phyloP scores from a whole-genome alignment of 2,888 invertebrate genomes.

The Synergus japonicus region DNA sequence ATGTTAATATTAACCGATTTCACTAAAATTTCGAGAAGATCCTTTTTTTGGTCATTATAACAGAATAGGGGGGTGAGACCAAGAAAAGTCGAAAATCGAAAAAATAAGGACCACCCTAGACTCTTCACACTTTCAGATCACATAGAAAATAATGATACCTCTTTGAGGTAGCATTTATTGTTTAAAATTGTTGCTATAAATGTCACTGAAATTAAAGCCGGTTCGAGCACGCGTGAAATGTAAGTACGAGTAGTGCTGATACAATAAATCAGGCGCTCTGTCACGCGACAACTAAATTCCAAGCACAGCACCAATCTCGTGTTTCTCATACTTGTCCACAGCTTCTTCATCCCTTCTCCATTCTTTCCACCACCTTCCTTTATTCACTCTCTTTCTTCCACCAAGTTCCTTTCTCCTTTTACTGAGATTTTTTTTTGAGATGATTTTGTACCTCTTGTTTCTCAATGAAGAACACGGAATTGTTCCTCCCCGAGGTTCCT shows the following conservation, averaged over 20 bases:
- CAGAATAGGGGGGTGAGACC: too few species aligned
- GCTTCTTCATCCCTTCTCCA: slow-evolving; percentile 38
- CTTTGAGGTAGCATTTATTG: slow-evolving; percentile 4
- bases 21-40: too few species aligned
- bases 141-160: not conserved
- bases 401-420: slow-evolving; percentile 19
- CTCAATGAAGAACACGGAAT: not conserved
- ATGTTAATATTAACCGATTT: too few species aligned
- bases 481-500: not conserved
- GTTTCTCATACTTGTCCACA: slow-evolving; percentile 31
- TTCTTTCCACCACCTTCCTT: slow-evolving; percentile 22
- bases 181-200: slow-evolving; percentile 13
- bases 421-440: slow-evolving; percentile 10
- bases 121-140: not conserved
- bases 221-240: not conserved
- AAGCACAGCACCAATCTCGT: slow-evolving; percentile 25
- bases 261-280: slow-evolving; percentile 27
- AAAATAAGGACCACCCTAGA: too few species aligned
- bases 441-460: not conserved
- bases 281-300: slow-evolving; percentile 38
- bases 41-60: too few species aligned
- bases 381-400: slow-evolving; percentile 14
- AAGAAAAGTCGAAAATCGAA: too few species aligned
- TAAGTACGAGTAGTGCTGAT: not conserved
- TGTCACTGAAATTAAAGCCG: slow-evolving; percentile 12